Conservation (phyloP, 2,113 vertebrate genomes). For the Xiphophorus maculatus region DNA sequence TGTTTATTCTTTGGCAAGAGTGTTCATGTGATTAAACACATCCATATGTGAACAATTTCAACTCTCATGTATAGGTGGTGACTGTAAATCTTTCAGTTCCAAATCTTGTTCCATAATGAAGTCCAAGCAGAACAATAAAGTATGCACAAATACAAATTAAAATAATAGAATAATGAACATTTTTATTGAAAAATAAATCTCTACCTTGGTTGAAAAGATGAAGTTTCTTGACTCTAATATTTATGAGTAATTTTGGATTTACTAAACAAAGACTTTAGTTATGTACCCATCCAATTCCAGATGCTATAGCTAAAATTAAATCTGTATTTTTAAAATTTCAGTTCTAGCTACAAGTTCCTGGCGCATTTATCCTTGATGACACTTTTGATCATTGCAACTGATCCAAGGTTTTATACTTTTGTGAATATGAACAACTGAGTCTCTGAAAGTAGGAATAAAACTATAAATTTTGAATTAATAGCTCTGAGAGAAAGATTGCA, state of each 20-base stretch:
- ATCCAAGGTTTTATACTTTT: background rate
- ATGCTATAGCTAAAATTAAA: background rate
- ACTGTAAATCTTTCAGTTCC: background rate
- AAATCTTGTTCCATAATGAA: background rate
- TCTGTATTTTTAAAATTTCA: background rate
- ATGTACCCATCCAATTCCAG: background rate
- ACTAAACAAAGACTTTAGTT: background rate
- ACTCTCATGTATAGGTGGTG: background rate
- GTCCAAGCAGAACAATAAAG: background rate
- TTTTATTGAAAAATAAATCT: background rate
- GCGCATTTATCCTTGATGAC: background rate
- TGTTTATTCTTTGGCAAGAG: too few relatives aligned
- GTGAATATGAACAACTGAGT: background rate
- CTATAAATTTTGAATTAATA: background rate
- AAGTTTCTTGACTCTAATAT: background rate
- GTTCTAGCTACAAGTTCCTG: too few relatives aligned
- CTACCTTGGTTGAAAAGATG: background rate
- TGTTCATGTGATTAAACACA: background rate
- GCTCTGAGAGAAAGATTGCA: background rate
- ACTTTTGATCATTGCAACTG: background rate
- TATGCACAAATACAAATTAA: background rate
- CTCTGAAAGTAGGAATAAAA: background rate
- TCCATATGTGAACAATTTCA: background rate
- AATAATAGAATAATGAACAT: background rate
- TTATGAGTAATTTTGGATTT: background rate